Conservation (phyloP, 2,888 invertebrate genomes). For the Temnothorax rugatulus region DNA sequence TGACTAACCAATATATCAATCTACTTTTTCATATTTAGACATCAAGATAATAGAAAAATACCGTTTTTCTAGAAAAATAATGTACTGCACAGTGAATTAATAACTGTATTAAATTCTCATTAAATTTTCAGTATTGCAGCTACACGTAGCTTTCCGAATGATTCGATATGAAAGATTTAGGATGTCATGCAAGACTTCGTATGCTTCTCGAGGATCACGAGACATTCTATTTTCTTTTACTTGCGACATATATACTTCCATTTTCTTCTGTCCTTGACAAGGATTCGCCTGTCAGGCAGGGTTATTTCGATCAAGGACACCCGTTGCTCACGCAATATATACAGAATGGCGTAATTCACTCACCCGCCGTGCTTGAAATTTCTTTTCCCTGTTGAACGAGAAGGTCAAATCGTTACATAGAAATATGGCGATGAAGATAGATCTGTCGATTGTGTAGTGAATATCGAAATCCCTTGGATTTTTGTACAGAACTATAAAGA, state of each 20-base stretch:
- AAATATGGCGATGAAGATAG: constrained; percentile 40
- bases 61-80: neutral
- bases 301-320: constrained; percentile 52
- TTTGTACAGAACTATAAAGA: neutral
- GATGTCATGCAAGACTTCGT: neutral
- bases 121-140: neutral
- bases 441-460: constrained; percentile 21
- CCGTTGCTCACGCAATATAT: constrained; percentile 46
- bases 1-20: neutral
- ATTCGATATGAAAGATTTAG: constrained; percentile 35
- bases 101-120: constrained; percentile 23
- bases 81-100: neutral
- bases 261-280: constrained; percentile 44
- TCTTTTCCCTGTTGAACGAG: constrained; percentile 41
- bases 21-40: neutral
- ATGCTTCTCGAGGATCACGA: neutral
- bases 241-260: constrained; percentile 22
- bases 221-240: constrained; percentile 25
- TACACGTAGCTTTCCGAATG: constrained; percentile 19
- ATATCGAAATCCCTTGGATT: neutral
- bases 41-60: neutral
- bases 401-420: constrained; percentile 37
- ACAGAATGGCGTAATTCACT: constrained; percentile 38
- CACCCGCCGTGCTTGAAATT: constrained; percentile 24
- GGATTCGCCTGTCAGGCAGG: constrained; percentile 40